A percentile compares a stretch with the other conserved stretches of the same genome.
Conservation (phyloP, 2,113 vertebrate species). For the Potamarius usumacintae region DNA sequence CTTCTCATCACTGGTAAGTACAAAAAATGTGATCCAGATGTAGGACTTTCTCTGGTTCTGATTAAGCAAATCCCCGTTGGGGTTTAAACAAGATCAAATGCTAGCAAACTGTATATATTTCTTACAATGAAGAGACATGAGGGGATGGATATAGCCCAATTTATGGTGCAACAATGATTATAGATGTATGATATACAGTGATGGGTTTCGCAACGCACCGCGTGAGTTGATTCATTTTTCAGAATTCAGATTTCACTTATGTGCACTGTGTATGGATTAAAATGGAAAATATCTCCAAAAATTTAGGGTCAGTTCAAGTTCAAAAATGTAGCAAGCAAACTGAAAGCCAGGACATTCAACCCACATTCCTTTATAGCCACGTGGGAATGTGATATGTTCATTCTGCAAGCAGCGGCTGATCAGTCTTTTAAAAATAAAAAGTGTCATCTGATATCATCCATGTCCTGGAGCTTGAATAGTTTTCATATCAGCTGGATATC, state of each 20-base stretch:
- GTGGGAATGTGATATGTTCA: constrained; percentile 8
- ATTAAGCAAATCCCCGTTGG: constrained; percentile 23
- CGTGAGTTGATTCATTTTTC: neutral
- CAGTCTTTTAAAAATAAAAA: neutral
- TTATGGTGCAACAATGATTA: neutral
- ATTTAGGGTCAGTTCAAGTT: constrained; percentile 19
- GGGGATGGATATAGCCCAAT: neutral
- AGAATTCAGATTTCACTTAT: neutral
- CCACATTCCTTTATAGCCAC: constrained; percentile 29
- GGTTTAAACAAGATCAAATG: constrained; percentile 36
- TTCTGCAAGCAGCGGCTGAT: neutral
- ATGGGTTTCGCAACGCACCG: neutral
- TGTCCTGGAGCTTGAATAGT: constrained; percentile 6
- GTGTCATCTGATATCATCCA: constrained; percentile 24
- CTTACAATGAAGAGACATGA: neutral
- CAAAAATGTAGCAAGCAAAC: neutral
- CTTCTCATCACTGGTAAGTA: constrained; percentile 39
- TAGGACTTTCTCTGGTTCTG: constrained; percentile 25
- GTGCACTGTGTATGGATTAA: neutral
- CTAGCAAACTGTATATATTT: constrained; percentile 22
- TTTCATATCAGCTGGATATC: constrained; percentile 8
- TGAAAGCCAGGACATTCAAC: constrained; percentile 4
- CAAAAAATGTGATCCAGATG: constrained; percentile 39
- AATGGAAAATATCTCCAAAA: constrained; percentile 14
- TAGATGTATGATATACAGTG: neutral